phyloP scores from a whole-genome alignment of 2,888 invertebrate species.

The Allolobophora icterica region DNA sequence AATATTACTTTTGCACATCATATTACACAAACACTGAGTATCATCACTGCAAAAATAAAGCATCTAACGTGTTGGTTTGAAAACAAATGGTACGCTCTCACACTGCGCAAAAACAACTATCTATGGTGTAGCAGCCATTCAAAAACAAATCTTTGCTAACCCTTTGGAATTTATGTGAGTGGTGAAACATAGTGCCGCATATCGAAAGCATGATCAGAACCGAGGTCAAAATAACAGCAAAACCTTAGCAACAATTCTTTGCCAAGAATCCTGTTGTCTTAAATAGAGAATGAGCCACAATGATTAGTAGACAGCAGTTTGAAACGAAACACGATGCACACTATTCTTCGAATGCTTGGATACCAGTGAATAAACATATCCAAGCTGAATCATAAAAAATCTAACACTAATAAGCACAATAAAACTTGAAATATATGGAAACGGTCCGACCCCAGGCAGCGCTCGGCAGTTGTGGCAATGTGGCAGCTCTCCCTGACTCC shows the following conservation, averaged over 20 bases:
- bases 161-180: not conserved
- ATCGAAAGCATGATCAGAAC: constrained; percentile 6
- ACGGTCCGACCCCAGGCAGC: not conserved
- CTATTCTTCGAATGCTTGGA: not conserved
- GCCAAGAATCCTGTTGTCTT: constrained; percentile 2
- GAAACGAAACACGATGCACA: constrained; percentile 5
- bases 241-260: not conserved
- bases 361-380: not conserved
- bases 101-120: not conserved
- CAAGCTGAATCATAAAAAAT: constrained; percentile 12
- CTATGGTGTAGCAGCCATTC: constrained; percentile 11
- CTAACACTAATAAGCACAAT: constrained; percentile 26
- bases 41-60: not conserved
- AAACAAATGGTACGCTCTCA: not conserved
- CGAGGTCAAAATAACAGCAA: not conserved
- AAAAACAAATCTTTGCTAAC: not conserved
- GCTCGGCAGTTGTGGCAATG: not conserved
- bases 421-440: constrained; percentile 23
- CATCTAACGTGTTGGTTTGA: not conserved
- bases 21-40: constrained; percentile 17
- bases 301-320: not conserved
- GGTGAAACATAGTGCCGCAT: not conserved
- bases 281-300: not conserved
- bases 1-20: constrained; percentile 12
- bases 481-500: not conserved